Base-by-base conservation (phyloP, 2,797 vertebrate species). In the Sebastes hopkinsi region DNA sequence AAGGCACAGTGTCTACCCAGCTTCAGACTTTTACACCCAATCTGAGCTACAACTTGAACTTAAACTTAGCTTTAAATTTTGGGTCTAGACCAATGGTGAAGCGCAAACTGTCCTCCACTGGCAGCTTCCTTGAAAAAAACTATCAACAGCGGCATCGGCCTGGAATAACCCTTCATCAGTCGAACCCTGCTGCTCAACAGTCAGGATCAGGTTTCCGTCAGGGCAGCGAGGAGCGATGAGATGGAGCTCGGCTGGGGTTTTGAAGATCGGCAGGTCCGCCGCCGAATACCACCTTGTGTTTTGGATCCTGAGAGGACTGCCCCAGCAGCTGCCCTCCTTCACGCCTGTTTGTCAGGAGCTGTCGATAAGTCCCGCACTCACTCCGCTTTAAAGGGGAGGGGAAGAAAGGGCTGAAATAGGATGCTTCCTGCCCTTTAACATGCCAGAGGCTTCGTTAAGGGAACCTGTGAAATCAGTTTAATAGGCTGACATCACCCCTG, bases 381-480 rank as follows among this genome's bases (percentile, higher is more conserved):
- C 88, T 70, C 67, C 55, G 87, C 93, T 89, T 81, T 85, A 81
- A 93, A 94, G 86, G 81, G 82, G 85, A 86, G 88, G 87, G 82
- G 75, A 85, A 86, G 90, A 90, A 85, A 86, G 69, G 85, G 81
- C 91, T 93, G 94, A 95, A 95, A 96, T 92, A 91, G 91, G 94
- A 95, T 89, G 94, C 94, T 96, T 95, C 94, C 95, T 96, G 95
- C 91, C 94, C 95, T 95, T 96, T 94, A 95, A 95, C 94, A 94
- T 92, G 92, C 92, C 89, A 94, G 92, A 90, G 94, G 92, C 94
- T 96, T 96, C 93, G 89, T 96, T 96, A 96, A 95, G 92, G 94
- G 90, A 96, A 95, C 93, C 94, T 95, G 95, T 95, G 94, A 96
- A 96, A 95, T 95, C 94, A 94, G 93, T 95, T 95, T 95, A 95